These are phyloP conservation scores for Rhombomys opimus DNA, from an alignment of 2,113 vertebrate genomes.

Conservation along the genomic window DNA sequence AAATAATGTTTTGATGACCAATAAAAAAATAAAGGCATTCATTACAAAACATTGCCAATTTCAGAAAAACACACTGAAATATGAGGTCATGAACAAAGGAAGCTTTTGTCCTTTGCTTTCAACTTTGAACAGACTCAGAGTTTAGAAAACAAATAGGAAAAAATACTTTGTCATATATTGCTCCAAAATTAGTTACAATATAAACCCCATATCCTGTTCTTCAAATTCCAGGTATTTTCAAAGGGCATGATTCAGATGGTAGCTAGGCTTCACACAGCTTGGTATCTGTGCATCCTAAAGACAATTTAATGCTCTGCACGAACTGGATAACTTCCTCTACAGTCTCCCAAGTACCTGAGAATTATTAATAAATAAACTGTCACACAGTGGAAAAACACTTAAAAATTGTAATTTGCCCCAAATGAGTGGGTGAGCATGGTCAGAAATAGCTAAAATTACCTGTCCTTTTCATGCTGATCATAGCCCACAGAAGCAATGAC, in stretches of 20 bases:
- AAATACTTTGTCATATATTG: slow-evolving; percentile 39
- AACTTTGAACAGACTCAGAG: slow-evolving; percentile 50
- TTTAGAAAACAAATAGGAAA: slow-evolving; percentile 32
- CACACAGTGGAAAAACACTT: neutral
- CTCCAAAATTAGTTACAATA: slow-evolving; percentile 55
- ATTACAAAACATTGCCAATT: slow-evolving; percentile 28
- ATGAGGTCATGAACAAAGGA: slow-evolving; percentile 43
- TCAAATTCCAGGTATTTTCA: slow-evolving; percentile 71
- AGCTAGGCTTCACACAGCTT: slow-evolving; percentile 6
- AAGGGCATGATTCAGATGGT: slow-evolving; percentile 45
- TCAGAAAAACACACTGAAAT: slow-evolving; percentile 32
- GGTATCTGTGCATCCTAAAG: neutral
- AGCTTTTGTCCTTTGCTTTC: slow-evolving; percentile 60
- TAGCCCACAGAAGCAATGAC: neutral
- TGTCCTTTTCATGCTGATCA: neutral
- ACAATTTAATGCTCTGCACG: slow-evolving; percentile 49
- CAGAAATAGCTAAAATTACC: slow-evolving; percentile 12
- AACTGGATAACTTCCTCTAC: slow-evolving; percentile 35
- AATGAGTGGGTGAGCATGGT: neutral
- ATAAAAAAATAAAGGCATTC: slow-evolving; percentile 49
- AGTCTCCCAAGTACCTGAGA: slow-evolving; percentile 32
- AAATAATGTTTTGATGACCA: slow-evolving; percentile 59
- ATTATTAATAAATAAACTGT: slow-evolving; percentile 53
- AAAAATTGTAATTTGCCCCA: neutral
- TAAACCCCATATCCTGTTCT: slow-evolving; percentile 38